Conservation (phyloP, 2,113 vertebrate genomes). For the Corvus moneduloides region DNA sequence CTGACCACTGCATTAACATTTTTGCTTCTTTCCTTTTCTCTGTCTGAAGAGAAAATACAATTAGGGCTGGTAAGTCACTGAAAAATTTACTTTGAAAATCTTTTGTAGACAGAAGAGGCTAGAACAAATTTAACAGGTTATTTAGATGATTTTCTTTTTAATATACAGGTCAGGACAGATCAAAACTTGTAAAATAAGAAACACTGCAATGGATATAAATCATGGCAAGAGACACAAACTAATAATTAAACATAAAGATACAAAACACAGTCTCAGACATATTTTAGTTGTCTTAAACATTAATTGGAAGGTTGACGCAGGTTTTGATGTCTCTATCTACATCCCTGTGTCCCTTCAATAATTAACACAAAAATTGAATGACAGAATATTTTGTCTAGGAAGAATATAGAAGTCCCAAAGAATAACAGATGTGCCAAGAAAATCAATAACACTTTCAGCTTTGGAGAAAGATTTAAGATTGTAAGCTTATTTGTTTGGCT, state of each 20-base stretch:
- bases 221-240: background rate
- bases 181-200: background rate
- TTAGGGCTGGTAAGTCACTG: background rate
- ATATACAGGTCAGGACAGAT: background rate
- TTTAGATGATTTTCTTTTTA: background rate
- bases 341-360: background rate
- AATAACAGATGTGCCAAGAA: background rate
- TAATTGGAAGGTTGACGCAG: background rate
- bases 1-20: background rate
- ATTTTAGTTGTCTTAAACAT: background rate
- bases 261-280: rapidly evolving
- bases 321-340: background rate
- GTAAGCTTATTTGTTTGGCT: background rate
- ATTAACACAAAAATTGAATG: background rate
- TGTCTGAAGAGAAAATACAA: background rate
- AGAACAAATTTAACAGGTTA: background rate
- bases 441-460: background rate
- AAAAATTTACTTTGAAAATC: background rate
- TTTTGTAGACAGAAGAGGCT: background rate
- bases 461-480: background rate
- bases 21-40: background rate
- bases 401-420: background rate
- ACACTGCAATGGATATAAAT: background rate
- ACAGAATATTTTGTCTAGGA: background rate
- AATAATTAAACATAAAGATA: background rate